Evolutionary conservation across 2,113 vertebrate genomes (phyloP).

Genomic region (Serinus canaria): DNA sequence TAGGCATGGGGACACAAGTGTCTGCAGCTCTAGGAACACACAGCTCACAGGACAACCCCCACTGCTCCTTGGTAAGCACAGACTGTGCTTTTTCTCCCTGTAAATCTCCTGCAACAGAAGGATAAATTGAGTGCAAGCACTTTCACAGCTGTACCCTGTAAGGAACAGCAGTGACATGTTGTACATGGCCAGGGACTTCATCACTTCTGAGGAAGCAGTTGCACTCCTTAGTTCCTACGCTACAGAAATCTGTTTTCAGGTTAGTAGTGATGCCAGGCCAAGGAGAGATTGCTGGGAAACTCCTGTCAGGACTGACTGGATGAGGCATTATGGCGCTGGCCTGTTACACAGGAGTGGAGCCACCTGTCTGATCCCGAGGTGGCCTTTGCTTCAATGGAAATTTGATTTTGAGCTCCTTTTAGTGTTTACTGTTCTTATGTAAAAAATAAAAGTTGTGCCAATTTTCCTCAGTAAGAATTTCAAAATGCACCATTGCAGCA

Average conservation of each 20-base stretch:
- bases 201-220: background rate
- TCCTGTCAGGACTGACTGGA: background rate
- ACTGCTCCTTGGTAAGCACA: background rate
- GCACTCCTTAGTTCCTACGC: background rate
- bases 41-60: background rate
- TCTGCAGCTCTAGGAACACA: background rate
- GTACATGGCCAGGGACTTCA: background rate
- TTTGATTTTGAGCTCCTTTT: background rate
- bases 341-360: background rate
- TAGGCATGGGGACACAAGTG: background rate
- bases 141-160: background rate
- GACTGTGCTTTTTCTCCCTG: background rate
- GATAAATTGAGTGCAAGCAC: background rate
- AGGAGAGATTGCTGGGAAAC: background rate
- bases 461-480: background rate
- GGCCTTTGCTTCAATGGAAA: background rate
- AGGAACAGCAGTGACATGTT: background rate
- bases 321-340: background rate
- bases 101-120: background rate
- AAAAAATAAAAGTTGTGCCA: background rate
- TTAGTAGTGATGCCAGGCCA: background rate
- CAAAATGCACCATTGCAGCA: background rate
- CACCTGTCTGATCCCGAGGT: background rate
- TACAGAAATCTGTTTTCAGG: background rate
- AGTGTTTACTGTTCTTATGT: background rate